These are phyloP conservation scores for Charanyca ferruginea DNA, from an alignment of 2,888 invertebrate genomes.

Conservation along the genomic window DNA sequence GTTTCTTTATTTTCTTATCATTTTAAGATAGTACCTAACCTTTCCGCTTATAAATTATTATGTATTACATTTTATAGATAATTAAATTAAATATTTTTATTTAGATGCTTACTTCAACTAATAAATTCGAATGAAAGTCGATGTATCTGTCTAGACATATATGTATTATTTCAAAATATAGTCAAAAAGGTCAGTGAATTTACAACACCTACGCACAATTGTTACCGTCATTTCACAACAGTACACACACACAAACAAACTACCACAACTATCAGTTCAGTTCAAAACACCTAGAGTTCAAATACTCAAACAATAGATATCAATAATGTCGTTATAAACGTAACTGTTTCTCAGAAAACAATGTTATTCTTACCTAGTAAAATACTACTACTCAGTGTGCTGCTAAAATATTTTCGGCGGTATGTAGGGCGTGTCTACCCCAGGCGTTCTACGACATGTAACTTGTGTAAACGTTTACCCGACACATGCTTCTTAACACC, in stretches of 20 bases:
- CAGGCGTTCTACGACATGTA: conserved; percentile 69
- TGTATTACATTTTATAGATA: too few relatives aligned
- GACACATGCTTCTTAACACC: conserved; percentile 7
- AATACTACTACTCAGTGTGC: background rate
- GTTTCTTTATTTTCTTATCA: conserved; percentile 60
- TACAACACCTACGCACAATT: conserved; percentile 3
- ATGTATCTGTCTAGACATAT: conserved; percentile 17
- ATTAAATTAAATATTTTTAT: too few relatives aligned
- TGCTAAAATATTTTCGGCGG: conserved; percentile 1
- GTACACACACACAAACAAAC: conserved; percentile 17
- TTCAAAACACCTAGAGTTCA: conserved; percentile 43
- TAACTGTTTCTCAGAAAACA: conserved; percentile 8
- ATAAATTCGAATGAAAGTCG: background rate
- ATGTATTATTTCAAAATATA: background rate
- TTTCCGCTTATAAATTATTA: conserved; percentile 1
- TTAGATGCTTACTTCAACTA: too few relatives aligned
- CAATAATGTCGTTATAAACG: conserved; percentile 11
- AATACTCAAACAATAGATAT: conserved; percentile 33
- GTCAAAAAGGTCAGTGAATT: background rate
- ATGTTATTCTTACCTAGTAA: background rate
- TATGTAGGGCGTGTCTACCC: conserved; percentile 19
- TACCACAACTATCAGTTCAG: conserved; percentile 20
- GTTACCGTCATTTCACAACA: conserved; percentile 11
- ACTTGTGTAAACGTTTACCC: conserved; percentile 65
- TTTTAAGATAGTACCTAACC: conserved; percentile 44